These are phyloP conservation scores for Verasper variegatus DNA, from an alignment of 2,113 vertebrate genomes.

Conservation along the genomic window DNA sequence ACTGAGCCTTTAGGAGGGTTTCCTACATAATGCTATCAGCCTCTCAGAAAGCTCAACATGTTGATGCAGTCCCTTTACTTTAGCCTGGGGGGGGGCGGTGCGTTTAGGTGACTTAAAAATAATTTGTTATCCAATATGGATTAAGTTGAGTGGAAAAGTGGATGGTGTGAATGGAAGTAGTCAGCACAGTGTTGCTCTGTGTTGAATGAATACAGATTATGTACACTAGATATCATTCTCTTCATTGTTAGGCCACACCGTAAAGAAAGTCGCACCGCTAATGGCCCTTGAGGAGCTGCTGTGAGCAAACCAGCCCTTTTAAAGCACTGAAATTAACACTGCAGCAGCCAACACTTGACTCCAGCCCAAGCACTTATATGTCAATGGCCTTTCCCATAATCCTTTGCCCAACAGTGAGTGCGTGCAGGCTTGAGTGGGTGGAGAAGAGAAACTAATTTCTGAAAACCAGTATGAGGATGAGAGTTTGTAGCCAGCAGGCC, in stretches of 20 bases:
- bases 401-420: constrained; percentile 46
- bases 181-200: constrained; percentile 22
- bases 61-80: constrained; percentile 24
- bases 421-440: constrained; percentile 52
- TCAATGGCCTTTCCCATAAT: constrained; percentile 64
- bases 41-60: constrained; percentile 10
- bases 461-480: constrained; percentile 62
- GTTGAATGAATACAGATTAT: constrained; percentile 52
- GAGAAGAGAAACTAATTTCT: constrained; percentile 65
- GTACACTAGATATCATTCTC: constrained; percentile 44
- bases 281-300: constrained; percentile 36
- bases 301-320: constrained; percentile 45
- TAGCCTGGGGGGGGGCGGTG: constrained; percentile 9
- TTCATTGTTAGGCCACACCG: constrained; percentile 35
- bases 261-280: constrained; percentile 40
- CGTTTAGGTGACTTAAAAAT: constrained; percentile 30
- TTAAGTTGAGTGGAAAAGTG: constrained; percentile 42
- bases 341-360: constrained; percentile 61
- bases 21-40: constrained; percentile 28
- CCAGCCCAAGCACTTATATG: constrained; percentile 52
- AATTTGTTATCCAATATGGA: constrained; percentile 42
- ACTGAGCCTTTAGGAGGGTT: constrained; percentile 2
- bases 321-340: constrained; percentile 58
- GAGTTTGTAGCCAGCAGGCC: constrained; percentile 28
- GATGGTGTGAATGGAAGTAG: constrained; percentile 37